phyloP scores from a whole-genome alignment of 2,113 vertebrate genomes.

The Sarotherodon lohbergeri region DNA sequence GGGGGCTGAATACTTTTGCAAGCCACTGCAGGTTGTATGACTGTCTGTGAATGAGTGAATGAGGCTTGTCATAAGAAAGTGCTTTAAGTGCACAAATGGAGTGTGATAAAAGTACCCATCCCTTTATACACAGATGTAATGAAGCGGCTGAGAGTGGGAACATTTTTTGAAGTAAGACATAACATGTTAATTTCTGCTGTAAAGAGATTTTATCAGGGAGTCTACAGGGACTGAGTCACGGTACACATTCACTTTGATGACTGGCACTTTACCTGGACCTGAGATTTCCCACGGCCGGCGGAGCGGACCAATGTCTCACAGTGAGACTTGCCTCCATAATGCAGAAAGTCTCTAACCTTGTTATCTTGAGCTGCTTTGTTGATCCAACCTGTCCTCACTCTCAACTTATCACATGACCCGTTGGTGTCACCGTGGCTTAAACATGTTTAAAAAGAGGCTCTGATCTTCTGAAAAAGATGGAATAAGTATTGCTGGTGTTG shows the following conservation, averaged over 20 bases:
- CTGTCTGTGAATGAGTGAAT: background rate
- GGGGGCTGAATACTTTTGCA: no score
- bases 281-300: background rate
- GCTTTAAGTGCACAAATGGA: background rate
- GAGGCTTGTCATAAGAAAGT: background rate
- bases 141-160: background rate
- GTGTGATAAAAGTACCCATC: background rate
- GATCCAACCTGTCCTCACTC: background rate
- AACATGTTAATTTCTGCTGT: background rate
- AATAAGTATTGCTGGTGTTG: background rate
- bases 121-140: background rate
- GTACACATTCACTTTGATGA: background rate
- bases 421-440: background rate
- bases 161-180: background rate
- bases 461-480: background rate
- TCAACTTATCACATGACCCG: background rate
- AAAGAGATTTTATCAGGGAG: background rate
- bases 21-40: background rate
- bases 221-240: background rate
- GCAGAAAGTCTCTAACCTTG: background rate
- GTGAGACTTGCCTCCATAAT: background rate
- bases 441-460: background rate
- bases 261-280: background rate
- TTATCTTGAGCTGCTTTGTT: no score
- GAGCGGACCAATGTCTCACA: background rate